Evolutionary conservation across 1,140 invertebrate species (phyloP).

Genomic region (Eciton burchellii): DNA sequence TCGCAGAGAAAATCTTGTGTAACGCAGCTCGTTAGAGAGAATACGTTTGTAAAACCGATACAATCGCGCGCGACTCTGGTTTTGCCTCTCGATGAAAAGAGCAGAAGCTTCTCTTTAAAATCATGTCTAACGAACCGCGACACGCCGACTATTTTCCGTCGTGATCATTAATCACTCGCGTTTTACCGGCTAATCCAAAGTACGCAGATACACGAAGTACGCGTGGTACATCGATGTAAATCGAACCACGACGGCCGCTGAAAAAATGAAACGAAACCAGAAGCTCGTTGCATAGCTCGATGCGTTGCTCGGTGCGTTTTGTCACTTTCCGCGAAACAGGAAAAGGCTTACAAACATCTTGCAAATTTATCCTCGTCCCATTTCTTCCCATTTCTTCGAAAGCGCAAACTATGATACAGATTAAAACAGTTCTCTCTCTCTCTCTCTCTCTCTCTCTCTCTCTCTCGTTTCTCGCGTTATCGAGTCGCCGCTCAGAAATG

Average conservation of each 20-base stretch:
- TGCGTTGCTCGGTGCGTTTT: background rate
- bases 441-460: background rate
- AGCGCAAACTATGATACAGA: background rate
- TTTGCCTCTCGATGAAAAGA: constrained; percentile 49
- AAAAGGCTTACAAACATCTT: constrained; percentile 20
- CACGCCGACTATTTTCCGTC: constrained; percentile 45
- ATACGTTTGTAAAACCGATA: constrained; percentile 50
- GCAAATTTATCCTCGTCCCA: background rate
- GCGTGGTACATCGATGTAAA: constrained; percentile 35
- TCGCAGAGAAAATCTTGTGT: constrained; percentile 17
- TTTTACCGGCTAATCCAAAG: constrained; percentile 54
- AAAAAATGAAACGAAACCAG: constrained; percentile 35
- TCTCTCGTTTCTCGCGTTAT: background rate
- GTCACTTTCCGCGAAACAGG: constrained; percentile 3
- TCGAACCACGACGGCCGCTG: constrained; percentile 4
- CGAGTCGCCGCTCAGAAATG: constrained; percentile 3
- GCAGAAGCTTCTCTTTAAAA: constrained; percentile 39
- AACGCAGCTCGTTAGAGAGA: constrained; percentile 26
- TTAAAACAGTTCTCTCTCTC: constrained; percentile 20
- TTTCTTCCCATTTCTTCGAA: background rate
- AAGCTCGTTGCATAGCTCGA: background rate
- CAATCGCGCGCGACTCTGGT: background rate
- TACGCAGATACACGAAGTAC: constrained; percentile 36
- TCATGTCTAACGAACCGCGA: constrained; percentile 50
- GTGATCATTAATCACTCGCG: constrained; percentile 54